phyloP scores from a whole-genome alignment of 2,888 invertebrate genomes.

The Eretmocerus hayati region DNA sequence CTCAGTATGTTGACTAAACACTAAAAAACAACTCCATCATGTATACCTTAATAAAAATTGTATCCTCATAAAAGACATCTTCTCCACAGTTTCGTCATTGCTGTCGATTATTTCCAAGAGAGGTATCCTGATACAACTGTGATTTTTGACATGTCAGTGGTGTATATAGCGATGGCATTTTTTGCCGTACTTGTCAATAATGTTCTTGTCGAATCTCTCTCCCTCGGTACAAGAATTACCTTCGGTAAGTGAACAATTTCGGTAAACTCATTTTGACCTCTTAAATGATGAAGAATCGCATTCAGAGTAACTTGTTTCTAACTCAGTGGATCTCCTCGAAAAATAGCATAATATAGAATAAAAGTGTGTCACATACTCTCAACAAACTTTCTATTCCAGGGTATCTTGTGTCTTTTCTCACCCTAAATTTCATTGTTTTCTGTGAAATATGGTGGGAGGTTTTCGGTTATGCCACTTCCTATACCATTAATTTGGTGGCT shows the following conservation, averaged over 20 bases:
- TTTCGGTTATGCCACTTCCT: conserved; percentile 71
- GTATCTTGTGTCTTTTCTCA: conserved; percentile 73
- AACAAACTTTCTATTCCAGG: conserved; percentile 52
- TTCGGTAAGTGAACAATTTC: conserved; percentile 58
- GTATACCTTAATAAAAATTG: too few species aligned
- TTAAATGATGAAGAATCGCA: background rate
- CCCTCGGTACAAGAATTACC: conserved; percentile 75
- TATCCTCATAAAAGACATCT: too few species aligned
- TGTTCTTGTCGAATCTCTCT: conserved; percentile 72
- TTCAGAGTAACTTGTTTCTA: too few species aligned
- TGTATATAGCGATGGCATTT: conserved; percentile 86
- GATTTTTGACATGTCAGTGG: conserved; percentile 86
- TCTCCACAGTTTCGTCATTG: conserved; percentile 76
- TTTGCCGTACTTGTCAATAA: conserved; percentile 82
- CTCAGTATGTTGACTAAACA: too few species aligned
- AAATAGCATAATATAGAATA: background rate
- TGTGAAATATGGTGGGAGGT: conserved; percentile 84
- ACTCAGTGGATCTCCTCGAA: background rate
- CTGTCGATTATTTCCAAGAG: conserved; percentile 85
- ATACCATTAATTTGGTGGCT: conserved; percentile 74
- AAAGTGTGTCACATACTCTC: background rate
- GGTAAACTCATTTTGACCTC: background rate
- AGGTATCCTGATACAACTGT: conserved; percentile 79
- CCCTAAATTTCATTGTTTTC: conserved; percentile 73
- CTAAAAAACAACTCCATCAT: too few species aligned